A percentile compares a stretch with the other conserved stretches of the same genome.
phyloP scores from a whole-genome alignment of 2,888 invertebrate species.

The Scaptomyza parva region DNA sequence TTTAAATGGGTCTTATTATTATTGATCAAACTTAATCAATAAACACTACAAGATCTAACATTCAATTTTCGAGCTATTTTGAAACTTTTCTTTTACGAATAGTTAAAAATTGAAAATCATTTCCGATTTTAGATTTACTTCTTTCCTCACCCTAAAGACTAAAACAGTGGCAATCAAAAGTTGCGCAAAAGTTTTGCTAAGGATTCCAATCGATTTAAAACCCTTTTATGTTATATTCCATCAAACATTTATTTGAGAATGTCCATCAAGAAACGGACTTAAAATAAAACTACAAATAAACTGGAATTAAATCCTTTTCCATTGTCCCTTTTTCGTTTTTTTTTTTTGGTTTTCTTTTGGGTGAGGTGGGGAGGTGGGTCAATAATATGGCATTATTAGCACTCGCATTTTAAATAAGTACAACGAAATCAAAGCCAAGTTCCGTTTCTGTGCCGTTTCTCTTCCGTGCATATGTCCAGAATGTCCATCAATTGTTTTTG shows the following conservation, averaged over 20 bases:
- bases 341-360: conserved; percentile 4
- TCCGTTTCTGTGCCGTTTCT: background rate
- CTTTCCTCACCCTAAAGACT: background rate
- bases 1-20: no score
- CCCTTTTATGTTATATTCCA: conserved; percentile 26
- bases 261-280: conserved; percentile 8
- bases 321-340: conserved; percentile 36
- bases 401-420: conserved; percentile 52
- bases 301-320: conserved; percentile 49
- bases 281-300: conserved; percentile 51
- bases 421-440: conserved; percentile 39
- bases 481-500: conserved; percentile 61
- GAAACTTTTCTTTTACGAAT: no score
- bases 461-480: conserved; percentile 48
- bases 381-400: conserved; percentile 59
- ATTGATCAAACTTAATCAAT: no score
- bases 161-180: conserved; percentile 30
- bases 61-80: no score
- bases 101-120: background rate
- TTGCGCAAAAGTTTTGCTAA: conserved; percentile 21
- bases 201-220: conserved; percentile 25
- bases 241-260: conserved; percentile 4
- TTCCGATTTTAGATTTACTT: background rate
- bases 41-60: no score
- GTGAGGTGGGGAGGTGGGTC: background rate